Conservation (phyloP, 2,113 vertebrate species). For the Lamprotornis superbus region DNA sequence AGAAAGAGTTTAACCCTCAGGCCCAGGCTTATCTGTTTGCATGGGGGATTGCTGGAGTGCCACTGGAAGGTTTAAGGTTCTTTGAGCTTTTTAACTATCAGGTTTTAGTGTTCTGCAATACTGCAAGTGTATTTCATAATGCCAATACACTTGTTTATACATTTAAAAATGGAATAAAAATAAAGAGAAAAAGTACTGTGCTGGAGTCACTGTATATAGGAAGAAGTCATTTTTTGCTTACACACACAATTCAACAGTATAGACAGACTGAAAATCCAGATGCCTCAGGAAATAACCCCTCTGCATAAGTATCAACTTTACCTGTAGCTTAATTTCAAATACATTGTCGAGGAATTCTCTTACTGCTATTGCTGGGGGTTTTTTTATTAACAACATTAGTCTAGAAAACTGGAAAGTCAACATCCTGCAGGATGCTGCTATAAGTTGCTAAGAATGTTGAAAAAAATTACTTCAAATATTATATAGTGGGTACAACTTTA, state of each 20-base stretch:
- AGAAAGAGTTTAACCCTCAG: constrained; percentile 15
- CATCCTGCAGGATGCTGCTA: background rate
- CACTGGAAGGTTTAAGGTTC: background rate
- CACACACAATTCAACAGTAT: background rate
- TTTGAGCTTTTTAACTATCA: background rate
- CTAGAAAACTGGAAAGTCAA: background rate
- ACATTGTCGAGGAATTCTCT: background rate
- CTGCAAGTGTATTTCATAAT: background rate
- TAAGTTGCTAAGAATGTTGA: background rate
- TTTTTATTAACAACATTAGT: background rate
- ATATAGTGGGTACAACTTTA: background rate
- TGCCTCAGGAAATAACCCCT: background rate
- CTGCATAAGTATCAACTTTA: background rate
- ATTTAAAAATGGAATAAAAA: background rate
- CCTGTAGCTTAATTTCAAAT: background rate
- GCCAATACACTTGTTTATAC: background rate
- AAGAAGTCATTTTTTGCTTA: background rate
- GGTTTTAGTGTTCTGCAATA: background rate
- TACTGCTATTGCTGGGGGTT: background rate
- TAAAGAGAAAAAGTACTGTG: background rate
- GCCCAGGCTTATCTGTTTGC: constrained; percentile 50
- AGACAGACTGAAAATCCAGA: background rate
- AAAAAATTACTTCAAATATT: background rate
- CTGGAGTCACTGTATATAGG: background rate
- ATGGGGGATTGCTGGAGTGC: background rate